Evolutionary conservation across 2,888 invertebrate species (phyloP).

Genomic region (Diaperis boleti): DNA sequence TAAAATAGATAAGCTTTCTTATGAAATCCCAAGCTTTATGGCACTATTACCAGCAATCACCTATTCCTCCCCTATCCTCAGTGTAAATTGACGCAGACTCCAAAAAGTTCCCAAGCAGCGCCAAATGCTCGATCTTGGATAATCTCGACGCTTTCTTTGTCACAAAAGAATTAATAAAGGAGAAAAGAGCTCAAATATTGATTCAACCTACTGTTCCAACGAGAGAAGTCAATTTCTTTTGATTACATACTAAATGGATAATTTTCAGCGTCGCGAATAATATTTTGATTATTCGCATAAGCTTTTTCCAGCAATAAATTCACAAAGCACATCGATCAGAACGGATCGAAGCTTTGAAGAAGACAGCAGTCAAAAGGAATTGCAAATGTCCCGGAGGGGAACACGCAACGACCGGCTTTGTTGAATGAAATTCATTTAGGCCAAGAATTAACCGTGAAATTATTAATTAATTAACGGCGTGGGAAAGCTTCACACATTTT

Average conservation of each 20-base stretch:
- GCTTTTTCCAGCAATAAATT: slow-evolving; percentile 13
- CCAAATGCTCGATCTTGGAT: slow-evolving; percentile 13
- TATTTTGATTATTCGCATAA: slow-evolving; percentile 20
- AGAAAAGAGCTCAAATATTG: slow-evolving; percentile 34
- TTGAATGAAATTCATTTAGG: slow-evolving; percentile 13
- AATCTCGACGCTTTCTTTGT: slow-evolving; percentile 27
- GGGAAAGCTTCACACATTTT: slow-evolving; percentile 10
- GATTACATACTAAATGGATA: slow-evolving; percentile 17
- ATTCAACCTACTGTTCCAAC: slow-evolving; percentile 31
- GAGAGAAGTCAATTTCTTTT: slow-evolving; percentile 36
- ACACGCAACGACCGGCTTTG: not conserved
- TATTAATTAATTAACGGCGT: slow-evolving; percentile 22
- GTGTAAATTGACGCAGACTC: slow-evolving; percentile 1
- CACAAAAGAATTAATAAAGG: slow-evolving; percentile 39
- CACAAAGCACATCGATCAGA: not conserved
- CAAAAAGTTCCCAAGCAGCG: not conserved
- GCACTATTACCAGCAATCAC: too few relatives aligned
- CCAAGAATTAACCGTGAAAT: slow-evolving; percentile 16
- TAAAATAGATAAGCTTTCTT: not conserved
- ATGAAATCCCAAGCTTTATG: not conserved
- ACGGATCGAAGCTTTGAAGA: slow-evolving; percentile 2
- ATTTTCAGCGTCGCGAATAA: slow-evolving; percentile 19
- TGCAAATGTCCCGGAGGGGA: slow-evolving; percentile 22
- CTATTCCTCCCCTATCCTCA: not conserved
- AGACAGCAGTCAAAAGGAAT: slow-evolving; percentile 16